Percentiles rank a stretch among this genome's conserved stretches.
phyloP scores from a whole-genome alignment of 2,797 vertebrate species.

The Botia almorhae region DNA sequence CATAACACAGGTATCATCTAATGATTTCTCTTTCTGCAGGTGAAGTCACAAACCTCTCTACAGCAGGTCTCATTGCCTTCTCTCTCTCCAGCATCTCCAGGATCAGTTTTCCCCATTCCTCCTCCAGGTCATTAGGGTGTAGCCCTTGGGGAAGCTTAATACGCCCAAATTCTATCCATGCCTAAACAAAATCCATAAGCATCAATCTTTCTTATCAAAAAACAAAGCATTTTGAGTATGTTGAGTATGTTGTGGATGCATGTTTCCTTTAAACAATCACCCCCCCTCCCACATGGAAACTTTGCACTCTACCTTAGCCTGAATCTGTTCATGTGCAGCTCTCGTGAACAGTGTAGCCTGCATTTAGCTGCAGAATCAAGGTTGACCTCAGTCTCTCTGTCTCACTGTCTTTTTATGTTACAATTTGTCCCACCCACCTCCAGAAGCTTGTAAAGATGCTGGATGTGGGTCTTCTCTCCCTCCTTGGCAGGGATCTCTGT shows the following conservation, averaged over 20 bases:
- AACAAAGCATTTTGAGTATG: not conserved
- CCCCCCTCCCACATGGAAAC: conserved; percentile 5
- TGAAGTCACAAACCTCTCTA: conserved; percentile 84
- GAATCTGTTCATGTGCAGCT: conserved; percentile 34
- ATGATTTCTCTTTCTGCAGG: not conserved
- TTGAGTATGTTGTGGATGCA: not conserved
- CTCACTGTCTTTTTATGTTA: not conserved
- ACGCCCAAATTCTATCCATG: conserved; percentile 97
- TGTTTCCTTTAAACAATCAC: conserved; percentile 13
- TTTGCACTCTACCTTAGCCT: conserved; percentile 29
- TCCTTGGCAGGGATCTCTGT: conserved; percentile 93
- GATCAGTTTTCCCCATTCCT: conserved; percentile 98
- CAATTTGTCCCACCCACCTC: conserved; percentile 75
- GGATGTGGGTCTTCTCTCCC: conserved; percentile 87
- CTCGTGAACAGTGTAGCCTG: conserved; percentile 55
- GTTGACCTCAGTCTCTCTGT: conserved; percentile 31
- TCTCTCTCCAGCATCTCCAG: conserved; percentile 97
- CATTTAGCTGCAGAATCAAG: conserved; percentile 52
- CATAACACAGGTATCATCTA: not conserved
- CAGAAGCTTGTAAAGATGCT: conserved; percentile 92
- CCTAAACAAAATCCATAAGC: conserved; percentile 71
- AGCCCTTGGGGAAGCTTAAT: conserved; percentile 92
- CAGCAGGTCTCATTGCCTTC: conserved; percentile 91
- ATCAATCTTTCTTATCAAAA: not conserved
- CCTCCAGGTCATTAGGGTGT: conserved; percentile 95